These are phyloP conservation scores for Aphidoletes aphidimyza DNA, from an alignment of 2,888 invertebrate species.

Conservation along the genomic window DNA sequence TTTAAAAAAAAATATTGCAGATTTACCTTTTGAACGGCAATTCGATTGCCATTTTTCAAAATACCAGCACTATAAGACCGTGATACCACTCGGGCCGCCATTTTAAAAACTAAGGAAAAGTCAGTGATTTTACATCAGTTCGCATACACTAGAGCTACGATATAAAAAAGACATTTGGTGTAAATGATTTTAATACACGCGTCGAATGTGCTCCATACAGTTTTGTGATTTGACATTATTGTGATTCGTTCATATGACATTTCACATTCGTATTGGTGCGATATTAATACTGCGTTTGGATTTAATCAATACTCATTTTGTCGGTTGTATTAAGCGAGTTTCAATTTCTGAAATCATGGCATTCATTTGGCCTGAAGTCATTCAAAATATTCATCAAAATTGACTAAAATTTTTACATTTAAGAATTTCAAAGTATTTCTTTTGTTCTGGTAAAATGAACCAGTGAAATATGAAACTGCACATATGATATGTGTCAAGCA, in stretches of 20 bases:
- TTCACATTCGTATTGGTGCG: not conserved
- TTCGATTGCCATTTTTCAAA: slow-evolving; percentile 77
- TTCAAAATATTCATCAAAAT: too few species aligned
- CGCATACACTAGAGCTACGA: not conserved
- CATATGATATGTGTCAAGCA: slow-evolving; percentile 1
- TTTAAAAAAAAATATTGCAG: slow-evolving; percentile 45
- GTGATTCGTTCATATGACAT: not conserved
- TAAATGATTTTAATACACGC: not conserved
- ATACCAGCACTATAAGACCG: slow-evolving; percentile 86
- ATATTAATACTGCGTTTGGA: not conserved
- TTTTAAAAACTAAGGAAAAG: slow-evolving; percentile 70
- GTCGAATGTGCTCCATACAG: not conserved
- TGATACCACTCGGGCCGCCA: slow-evolving; percentile 85
- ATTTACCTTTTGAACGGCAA: slow-evolving; percentile 76
- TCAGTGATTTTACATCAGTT: slow-evolving; percentile 58
- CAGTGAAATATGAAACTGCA: slow-evolving; percentile 21
- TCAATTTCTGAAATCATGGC: too few species aligned
- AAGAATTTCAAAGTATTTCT: too few species aligned
- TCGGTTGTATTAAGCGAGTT: too few species aligned
- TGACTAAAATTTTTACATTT: too few species aligned
- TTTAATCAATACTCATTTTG: not conserved
- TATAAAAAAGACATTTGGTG: not conserved
- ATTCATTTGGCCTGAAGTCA: too few species aligned
- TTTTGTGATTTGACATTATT: not conserved
- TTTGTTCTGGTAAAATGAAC: not conserved